These are phyloP conservation scores for Pitangus sulphuratus DNA, from an alignment of 2,797 vertebrate genomes.

Conservation along the genomic window DNA sequence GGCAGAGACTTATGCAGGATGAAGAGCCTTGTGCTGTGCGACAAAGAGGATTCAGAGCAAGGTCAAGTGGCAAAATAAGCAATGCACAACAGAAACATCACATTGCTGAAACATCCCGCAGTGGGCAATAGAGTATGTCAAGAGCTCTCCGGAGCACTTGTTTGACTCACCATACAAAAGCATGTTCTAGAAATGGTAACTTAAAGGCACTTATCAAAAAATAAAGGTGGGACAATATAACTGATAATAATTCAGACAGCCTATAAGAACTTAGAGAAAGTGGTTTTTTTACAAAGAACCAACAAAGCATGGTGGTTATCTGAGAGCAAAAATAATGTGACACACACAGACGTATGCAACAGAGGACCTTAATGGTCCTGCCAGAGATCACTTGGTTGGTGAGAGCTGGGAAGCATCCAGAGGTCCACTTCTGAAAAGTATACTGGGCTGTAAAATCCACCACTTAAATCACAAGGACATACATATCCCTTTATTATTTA, in stretches of 20 bases:
- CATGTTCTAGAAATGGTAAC: neutral
- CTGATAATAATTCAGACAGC: neutral
- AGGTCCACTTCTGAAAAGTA: neutral
- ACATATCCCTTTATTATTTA: neutral
- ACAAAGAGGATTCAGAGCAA: neutral
- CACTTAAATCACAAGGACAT: neutral
- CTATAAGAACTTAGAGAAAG: neutral
- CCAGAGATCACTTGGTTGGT: neutral
- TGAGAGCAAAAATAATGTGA: neutral
- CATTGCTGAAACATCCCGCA: neutral
- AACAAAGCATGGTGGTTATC: rapidly evolving
- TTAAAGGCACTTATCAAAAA: neutral
- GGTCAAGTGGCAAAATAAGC: neutral
- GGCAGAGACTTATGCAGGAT: rapidly evolving
- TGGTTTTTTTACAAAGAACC: neutral
- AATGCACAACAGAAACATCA: neutral
- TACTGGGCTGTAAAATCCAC: neutral
- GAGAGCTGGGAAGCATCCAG: neutral
- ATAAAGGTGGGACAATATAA: neutral
- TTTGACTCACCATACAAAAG: neutral
- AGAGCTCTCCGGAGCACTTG: neutral
- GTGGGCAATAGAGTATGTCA: neutral
- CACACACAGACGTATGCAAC: rapidly evolving
- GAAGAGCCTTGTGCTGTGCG: rapidly evolving
- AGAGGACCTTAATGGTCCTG: neutral